These are phyloP conservation scores for Onychostruthus taczanowskii DNA, from an alignment of 2,113 vertebrate species.

Conservation along the genomic window DNA sequence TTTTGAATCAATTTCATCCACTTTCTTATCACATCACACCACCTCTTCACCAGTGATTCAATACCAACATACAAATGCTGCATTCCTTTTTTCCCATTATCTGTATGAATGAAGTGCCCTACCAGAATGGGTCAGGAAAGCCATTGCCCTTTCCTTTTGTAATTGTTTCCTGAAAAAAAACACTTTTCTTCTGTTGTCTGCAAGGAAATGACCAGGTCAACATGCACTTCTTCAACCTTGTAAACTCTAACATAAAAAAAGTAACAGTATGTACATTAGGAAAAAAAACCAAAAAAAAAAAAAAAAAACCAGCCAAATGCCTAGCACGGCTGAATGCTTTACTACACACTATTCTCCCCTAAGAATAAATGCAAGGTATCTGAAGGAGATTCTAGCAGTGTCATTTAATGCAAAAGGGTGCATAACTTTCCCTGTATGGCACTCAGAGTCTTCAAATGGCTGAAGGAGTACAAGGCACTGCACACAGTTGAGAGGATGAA, in stretches of 20 bases:
- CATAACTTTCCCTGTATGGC: not conserved
- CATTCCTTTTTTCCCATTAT: conserved; percentile 12
- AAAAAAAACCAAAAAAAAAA: not conserved
- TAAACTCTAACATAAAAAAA: not conserved
- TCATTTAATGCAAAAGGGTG: not conserved
- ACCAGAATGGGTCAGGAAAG: conserved; percentile 12
- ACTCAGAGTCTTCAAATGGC: not conserved
- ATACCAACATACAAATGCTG: not conserved
- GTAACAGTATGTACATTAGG: not conserved
- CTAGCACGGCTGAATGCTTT: not conserved
- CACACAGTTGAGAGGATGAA: not conserved
- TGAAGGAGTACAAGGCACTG: not conserved
- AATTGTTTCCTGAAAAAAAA: not conserved
- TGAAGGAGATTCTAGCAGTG: not conserved
- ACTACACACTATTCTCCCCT: not conserved
- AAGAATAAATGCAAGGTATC: not conserved
- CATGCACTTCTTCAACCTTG: not conserved
- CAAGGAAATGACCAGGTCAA: conserved; percentile 35
- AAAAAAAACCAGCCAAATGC: not conserved
- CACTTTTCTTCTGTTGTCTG: conserved; percentile 2
- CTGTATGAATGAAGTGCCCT: conserved; percentile 10
- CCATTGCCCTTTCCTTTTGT: conserved; percentile 23
- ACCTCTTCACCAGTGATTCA: not conserved
- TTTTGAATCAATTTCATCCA: conserved; percentile 18
- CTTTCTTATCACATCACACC: not conserved